Evolutionary conservation across 2,113 vertebrate genomes (phyloP).

Genomic region (Nothoprocta pentlandii): DNA sequence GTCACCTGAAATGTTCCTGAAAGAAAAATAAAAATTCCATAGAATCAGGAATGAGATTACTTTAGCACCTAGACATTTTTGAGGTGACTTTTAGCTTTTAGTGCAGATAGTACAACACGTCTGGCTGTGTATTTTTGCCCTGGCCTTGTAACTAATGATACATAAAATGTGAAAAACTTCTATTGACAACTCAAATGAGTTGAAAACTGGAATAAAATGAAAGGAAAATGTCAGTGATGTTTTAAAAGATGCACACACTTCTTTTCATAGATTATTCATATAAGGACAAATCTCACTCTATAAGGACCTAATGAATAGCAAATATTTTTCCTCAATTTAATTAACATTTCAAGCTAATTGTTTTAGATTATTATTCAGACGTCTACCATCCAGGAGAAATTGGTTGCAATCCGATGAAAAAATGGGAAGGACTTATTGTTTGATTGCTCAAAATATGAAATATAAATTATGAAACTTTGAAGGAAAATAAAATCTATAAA

Average conservation of each 20-base stretch:
- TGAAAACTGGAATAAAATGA: neutral
- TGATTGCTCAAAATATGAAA: neutral
- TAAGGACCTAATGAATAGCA: neutral
- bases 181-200: neutral
- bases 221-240: neutral
- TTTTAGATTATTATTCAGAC: neutral
- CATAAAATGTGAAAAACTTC: neutral
- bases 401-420: neutral
- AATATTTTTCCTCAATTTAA: neutral
- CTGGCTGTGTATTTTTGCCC: neutral
- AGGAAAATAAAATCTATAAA: neutral
- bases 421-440: neutral
- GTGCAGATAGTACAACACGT: neutral
- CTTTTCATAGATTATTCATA: neutral
- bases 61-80: neutral
- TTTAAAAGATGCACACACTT: neutral
- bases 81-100: neutral
- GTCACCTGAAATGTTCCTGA: conserved; percentile 36
- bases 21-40: neutral
- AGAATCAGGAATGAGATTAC: neutral
- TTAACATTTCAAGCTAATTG: neutral
- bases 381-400: neutral
- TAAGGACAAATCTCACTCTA: neutral
- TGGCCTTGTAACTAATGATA: neutral
- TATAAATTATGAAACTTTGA: neutral